phyloP scores from a whole-genome alignment of 2,888 invertebrate genomes.

The Plusia festucae region DNA sequence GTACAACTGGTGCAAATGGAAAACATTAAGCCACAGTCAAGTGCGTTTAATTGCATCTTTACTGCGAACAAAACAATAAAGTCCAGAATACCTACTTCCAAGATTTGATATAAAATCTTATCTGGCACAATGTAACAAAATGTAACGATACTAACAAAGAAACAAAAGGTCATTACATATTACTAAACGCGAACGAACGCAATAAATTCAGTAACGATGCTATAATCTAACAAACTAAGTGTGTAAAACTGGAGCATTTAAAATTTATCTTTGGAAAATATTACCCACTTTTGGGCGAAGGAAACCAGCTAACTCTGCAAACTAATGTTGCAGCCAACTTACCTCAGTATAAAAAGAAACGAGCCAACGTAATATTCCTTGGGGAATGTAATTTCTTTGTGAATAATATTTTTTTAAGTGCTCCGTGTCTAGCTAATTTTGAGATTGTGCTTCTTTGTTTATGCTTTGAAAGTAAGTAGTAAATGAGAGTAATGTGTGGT shows the following conservation, averaged over 20 bases:
- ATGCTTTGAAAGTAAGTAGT: slow-evolving; percentile 32
- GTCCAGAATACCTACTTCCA: slow-evolving; percentile 47
- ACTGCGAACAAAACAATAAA: slow-evolving; percentile 49
- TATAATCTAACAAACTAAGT: slow-evolving; percentile 82
- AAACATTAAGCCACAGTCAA: slow-evolving; percentile 49
- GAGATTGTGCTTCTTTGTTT: slow-evolving; percentile 53
- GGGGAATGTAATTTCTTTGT: slow-evolving; percentile 71
- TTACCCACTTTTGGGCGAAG: slow-evolving; percentile 77
- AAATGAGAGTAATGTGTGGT: slow-evolving; percentile 19
- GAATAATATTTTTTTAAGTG: slow-evolving; percentile 68
- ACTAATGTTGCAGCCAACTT: slow-evolving; percentile 79
- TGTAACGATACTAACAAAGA: slow-evolving; percentile 49
- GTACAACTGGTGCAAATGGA: slow-evolving; percentile 53
- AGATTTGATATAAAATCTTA: slow-evolving; percentile 56
- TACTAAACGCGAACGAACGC: slow-evolving; percentile 67
- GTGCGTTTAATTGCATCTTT: slow-evolving; percentile 61
- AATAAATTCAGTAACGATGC: slow-evolving; percentile 73
- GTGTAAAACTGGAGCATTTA: slow-evolving; percentile 79
- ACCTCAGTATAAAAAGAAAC: slow-evolving; percentile 75
- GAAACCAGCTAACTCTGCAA: slow-evolving; percentile 75
- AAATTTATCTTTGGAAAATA: slow-evolving; percentile 85
- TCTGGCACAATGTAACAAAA: slow-evolving; percentile 54
- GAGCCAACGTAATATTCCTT: slow-evolving; percentile 69
- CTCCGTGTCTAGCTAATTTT: slow-evolving; percentile 53
- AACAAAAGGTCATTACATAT: slow-evolving; percentile 66